Conservation (phyloP, 1,140 invertebrate species). For the Magallana ariakensis region DNA sequence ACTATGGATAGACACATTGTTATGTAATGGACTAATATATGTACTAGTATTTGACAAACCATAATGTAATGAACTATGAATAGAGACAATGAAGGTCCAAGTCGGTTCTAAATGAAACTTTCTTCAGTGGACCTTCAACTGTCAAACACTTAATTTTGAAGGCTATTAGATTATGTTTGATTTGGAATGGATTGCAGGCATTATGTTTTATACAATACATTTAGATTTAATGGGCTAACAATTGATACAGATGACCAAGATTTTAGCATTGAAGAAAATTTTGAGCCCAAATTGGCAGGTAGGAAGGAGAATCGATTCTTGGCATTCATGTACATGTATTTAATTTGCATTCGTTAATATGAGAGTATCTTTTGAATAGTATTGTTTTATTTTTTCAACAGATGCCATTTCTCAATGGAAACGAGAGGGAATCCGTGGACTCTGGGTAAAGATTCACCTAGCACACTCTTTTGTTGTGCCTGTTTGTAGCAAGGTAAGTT, state of each 20-base stretch:
- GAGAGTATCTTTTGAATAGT: no score
- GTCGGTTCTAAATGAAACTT: no score
- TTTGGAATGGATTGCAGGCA: background rate
- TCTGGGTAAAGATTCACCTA: slow-evolving; percentile 91
- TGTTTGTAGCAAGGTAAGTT: slow-evolving; percentile 80
- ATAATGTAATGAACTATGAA: no score
- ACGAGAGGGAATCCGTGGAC: slow-evolving; percentile 84
- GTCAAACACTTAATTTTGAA: no score
- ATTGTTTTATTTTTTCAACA: slow-evolving; percentile 72
- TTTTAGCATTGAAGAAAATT: slow-evolving; percentile 7
- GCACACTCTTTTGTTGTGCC: slow-evolving; percentile 88
- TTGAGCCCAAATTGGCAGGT: slow-evolving; percentile 21
- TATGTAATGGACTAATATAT: no score
- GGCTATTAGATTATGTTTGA: no score
- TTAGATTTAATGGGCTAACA: slow-evolving; percentile 50
- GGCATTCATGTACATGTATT: slow-evolving; percentile 18
- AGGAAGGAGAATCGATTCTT: slow-evolving; percentile 25
- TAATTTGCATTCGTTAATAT: no score
- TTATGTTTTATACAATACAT: background rate
- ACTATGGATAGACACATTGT: no score
- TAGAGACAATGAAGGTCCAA: no score
- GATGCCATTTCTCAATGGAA: slow-evolving; percentile 88
- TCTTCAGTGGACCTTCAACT: no score
- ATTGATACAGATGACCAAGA: slow-evolving; percentile 51
- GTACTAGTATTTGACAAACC: no score